These are phyloP conservation scores for Willowsia nigromaculata DNA, from an alignment of 2,888 invertebrate genomes.

Conservation along the genomic window DNA sequence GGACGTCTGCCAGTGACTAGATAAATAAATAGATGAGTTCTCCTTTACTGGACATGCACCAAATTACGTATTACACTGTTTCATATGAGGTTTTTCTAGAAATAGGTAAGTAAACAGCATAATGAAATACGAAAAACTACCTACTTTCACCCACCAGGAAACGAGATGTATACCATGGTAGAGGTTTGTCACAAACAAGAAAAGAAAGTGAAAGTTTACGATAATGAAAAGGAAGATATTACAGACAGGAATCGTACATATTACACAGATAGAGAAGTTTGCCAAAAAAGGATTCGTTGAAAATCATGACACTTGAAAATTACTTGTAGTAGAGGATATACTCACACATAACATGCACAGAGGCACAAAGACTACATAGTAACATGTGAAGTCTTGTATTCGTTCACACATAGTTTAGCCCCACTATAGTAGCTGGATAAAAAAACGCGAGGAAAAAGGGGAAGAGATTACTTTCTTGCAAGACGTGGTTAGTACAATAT, in stretches of 20 bases:
- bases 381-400: no score
- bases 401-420: no score
- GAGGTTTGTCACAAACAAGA: neutral
- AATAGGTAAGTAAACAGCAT: neutral
- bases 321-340: neutral
- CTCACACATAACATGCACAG: no score
- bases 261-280: neutral
- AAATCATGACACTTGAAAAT: conserved; percentile 32
- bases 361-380: neutral
- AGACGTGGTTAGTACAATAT: neutral
- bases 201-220: conserved; percentile 45
- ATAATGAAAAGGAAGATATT: conserved; percentile 49
- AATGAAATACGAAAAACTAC: neutral
- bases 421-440: no score
- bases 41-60: neutral
- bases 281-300: neutral
- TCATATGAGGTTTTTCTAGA: neutral
- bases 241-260: conserved; percentile 24
- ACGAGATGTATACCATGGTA: neutral
- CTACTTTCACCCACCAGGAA: conserved; percentile 12
- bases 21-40: neutral
- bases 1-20: conserved; percentile 14
- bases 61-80: neutral
- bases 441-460: neutral
- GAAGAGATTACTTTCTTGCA: neutral